phyloP scores from a whole-genome alignment of 2,797 vertebrate species.

The Ctenochaetus hawaiiensis region DNA sequence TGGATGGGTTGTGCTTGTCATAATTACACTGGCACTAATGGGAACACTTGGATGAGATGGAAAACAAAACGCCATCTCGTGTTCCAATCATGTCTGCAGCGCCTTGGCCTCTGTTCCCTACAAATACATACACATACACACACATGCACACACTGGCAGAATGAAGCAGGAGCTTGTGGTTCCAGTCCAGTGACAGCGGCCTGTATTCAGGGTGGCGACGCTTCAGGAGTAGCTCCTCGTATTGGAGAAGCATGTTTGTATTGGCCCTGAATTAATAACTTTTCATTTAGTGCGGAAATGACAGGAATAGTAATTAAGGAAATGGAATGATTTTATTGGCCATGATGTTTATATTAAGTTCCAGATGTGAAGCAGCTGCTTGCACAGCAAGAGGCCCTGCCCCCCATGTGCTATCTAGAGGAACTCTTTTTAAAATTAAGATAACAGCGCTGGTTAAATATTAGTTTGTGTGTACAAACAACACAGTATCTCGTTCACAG shows the following conservation, averaged over 20 bases:
- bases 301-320: conserved; percentile 92
- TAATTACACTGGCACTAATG: conserved; percentile 63
- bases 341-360: conserved; percentile 89
- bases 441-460: conserved; percentile 66
- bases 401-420: conserved; percentile 73
- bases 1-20: conserved; percentile 60
- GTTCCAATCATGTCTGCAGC: conserved; percentile 70
- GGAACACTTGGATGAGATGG: conserved; percentile 66
- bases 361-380: conserved; percentile 92
- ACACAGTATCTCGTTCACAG: conserved; percentile 56
- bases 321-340: conserved; percentile 90
- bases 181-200: conserved; percentile 79
- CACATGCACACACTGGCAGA: conserved; percentile 50
- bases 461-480: conserved; percentile 54
- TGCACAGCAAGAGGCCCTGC: conserved; percentile 71
- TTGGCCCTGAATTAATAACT: conserved; percentile 86
- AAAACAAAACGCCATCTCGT: conserved; percentile 78
- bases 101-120: conserved; percentile 50
- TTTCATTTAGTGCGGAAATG: conserved; percentile 90
- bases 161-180: conserved; percentile 74
- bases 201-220: conserved; percentile 77
- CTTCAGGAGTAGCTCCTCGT: conserved; percentile 76
- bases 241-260: conserved; percentile 82
- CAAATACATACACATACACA: conserved; percentile 39
- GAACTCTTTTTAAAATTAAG: conserved; percentile 71